Evolutionary conservation across 2,113 vertebrate species (phyloP).

Genomic region (Butorides virescens): DNA sequence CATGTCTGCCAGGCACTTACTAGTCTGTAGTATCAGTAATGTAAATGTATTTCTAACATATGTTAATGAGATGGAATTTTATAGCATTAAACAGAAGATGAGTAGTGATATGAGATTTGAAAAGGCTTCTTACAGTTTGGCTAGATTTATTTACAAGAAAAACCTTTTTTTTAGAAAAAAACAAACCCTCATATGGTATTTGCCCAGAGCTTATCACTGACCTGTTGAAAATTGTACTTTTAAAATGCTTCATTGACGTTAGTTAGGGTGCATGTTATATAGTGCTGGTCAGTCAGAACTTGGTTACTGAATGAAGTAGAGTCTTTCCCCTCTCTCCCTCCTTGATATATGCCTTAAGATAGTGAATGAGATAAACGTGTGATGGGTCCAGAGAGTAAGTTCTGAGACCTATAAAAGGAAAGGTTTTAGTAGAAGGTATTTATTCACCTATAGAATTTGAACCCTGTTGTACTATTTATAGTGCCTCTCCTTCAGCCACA

Average conservation of each 20-base stretch:
- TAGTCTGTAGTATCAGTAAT: background rate
- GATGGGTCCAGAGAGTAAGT: background rate
- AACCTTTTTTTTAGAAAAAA: too few relatives aligned
- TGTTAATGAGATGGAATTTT: background rate
- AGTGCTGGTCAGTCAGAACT: background rate
- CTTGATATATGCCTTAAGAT: background rate
- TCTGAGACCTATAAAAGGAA: background rate
- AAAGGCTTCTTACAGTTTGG: background rate
- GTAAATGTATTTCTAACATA: background rate
- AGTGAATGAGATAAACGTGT: background rate
- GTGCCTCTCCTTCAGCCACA: background rate
- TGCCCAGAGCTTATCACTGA: background rate
- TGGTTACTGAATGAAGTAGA: background rate
- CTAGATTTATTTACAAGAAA: background rate
- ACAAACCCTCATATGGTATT: background rate
- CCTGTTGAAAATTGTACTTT: background rate
- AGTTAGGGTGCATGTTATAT: background rate
- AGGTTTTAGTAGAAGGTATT: background rate
- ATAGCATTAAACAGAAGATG: background rate
- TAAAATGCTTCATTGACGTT: background rate
- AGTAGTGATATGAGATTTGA: background rate
- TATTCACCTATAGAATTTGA: background rate
- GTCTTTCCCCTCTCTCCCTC: fast-evolving
- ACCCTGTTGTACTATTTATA: background rate
- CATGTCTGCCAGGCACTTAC: background rate